Percentiles rank a stretch among this genome's conserved stretches.
These are phyloP conservation scores for Buceros bicornis DNA, from an alignment of 2,797 vertebrate genomes.

Conservation along the genomic window DNA sequence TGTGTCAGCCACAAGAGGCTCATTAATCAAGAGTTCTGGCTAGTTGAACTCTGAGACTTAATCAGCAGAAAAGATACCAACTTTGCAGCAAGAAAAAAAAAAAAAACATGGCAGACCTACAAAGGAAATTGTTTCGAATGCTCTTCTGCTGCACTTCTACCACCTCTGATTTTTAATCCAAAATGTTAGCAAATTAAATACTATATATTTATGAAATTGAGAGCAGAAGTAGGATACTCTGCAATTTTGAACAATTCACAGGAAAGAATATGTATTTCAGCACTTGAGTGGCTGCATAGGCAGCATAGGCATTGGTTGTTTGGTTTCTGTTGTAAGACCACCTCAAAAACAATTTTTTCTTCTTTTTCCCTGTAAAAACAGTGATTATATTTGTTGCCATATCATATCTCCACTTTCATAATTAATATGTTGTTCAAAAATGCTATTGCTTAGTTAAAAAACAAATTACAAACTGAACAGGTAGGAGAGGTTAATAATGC, in stretches of 20 bases:
- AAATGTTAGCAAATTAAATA: neutral
- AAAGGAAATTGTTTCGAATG: neutral
- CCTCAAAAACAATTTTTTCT: neutral
- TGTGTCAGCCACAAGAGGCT: neutral
- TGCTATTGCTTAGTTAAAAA: neutral
- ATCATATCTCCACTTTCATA: neutral
- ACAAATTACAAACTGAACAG: neutral
- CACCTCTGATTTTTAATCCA: neutral
- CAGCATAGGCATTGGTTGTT: neutral
- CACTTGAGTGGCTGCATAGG: neutral
- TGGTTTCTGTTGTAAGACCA: neutral
- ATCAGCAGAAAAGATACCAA: neutral
- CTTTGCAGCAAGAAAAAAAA: neutral
- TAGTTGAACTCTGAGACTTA: neutral
- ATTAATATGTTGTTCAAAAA: neutral
- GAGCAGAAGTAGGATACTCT: neutral
- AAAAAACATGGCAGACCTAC: neutral
- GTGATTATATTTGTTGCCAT: neutral
- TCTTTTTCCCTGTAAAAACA: neutral
- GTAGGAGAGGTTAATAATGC: neutral
- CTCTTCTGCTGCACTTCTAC: neutral
- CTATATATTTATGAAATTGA: neutral
- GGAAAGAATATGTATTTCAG: neutral
- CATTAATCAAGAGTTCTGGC: neutral
- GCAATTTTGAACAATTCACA: neutral